phyloP scores from a whole-genome alignment of 2,888 invertebrate species.

The Synanthedon tipuliformis region DNA sequence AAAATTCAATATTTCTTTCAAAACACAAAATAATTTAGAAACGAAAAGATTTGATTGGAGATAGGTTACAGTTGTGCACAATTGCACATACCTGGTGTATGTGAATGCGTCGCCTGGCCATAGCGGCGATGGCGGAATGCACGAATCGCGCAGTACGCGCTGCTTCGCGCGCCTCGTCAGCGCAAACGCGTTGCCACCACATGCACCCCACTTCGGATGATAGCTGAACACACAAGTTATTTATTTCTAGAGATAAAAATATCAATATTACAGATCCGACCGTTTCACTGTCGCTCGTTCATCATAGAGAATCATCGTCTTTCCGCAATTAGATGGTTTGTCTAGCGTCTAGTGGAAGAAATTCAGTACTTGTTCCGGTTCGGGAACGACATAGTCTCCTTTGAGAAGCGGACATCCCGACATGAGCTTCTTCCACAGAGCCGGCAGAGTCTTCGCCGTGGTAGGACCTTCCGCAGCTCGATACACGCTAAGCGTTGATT shows the following conservation, averaged over 20 bases:
- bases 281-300: too few relatives aligned
- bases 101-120: background rate
- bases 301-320: too few relatives aligned
- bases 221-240: too few relatives aligned
- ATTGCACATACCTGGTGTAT: background rate
- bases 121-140: slow-evolving; percentile 27
- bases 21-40: too few relatives aligned
- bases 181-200: slow-evolving; percentile 46
- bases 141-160: slow-evolving; percentile 26
- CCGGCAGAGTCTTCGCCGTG: slow-evolving; percentile 72
- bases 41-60: too few relatives aligned
- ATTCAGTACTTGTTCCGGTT: background rate
- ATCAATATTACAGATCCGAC: too few relatives aligned
- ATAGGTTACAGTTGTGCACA: background rate
- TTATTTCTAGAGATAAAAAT: too few relatives aligned
- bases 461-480: slow-evolving; percentile 72
- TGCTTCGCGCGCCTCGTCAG: slow-evolving; percentile 36
- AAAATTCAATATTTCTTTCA: too few relatives aligned
- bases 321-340: too few relatives aligned
- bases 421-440: slow-evolving; percentile 86
- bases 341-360: background rate
- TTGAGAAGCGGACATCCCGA: slow-evolving; percentile 61
- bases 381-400: slow-evolving; percentile 21
- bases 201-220: background rate
- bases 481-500: slow-evolving; percentile 30